Evolutionary conservation across 2,113 vertebrate genomes (phyloP).

Genomic region (Dromas ardeola): DNA sequence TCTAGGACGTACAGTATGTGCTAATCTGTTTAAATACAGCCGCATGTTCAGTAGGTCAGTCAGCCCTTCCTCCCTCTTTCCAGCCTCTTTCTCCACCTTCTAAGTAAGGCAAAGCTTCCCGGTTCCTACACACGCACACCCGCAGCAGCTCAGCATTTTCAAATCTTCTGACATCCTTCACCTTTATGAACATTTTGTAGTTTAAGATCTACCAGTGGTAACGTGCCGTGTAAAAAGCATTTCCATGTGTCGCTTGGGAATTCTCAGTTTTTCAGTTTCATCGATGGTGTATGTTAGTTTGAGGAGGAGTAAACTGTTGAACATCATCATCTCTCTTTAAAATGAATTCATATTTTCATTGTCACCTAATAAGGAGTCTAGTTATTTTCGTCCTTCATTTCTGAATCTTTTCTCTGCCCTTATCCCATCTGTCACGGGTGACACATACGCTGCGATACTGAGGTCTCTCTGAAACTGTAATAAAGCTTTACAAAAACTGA

Average conservation of each 20-base stretch:
- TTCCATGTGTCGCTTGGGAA: background rate
- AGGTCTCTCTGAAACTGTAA: background rate
- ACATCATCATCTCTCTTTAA: background rate
- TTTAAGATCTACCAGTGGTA: background rate
- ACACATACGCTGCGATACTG: background rate
- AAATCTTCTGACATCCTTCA: background rate
- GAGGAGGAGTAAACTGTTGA: background rate
- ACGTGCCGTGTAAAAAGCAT: background rate
- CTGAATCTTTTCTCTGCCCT: background rate
- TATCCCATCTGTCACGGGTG: background rate
- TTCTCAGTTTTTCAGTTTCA: background rate
- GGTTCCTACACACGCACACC: accelerated
- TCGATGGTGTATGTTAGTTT: background rate
- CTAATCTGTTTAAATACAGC: too few species aligned
- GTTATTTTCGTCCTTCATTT: background rate
- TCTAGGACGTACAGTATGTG: accelerated
- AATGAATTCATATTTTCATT: background rate
- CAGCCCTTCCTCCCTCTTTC: background rate
- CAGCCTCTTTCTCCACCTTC: background rate
- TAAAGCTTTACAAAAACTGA: background rate
- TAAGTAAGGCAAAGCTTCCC: background rate
- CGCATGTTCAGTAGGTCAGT: background rate
- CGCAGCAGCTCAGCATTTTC: background rate
- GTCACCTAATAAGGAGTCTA: background rate
- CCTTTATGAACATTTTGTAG: accelerated